These are phyloP conservation scores for Upupa epops DNA, from an alignment of 2,113 vertebrate genomes.

Conservation along the genomic window DNA sequence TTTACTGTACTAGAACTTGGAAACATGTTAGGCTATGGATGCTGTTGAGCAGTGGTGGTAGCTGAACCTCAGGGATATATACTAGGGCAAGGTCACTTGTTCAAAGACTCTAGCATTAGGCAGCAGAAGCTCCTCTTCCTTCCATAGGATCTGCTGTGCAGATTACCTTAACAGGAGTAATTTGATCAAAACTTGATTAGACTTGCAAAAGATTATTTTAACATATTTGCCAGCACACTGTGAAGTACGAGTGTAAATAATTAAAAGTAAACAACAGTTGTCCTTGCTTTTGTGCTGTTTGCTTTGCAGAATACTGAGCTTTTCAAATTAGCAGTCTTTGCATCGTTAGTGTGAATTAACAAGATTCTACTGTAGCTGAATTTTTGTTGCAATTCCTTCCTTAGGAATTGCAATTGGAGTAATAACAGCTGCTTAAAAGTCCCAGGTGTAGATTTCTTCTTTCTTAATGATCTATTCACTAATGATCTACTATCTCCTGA, in stretches of 20 bases:
- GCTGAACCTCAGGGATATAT: accelerated
- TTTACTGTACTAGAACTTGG: neutral
- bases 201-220: constrained; percentile 43
- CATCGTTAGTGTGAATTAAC: constrained; percentile 42
- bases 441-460: constrained; percentile 31
- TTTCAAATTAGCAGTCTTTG: constrained; percentile 36
- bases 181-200: constrained; percentile 40
- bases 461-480: constrained; percentile 54
- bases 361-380: neutral
- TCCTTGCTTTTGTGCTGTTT: constrained; percentile 57
- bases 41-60: neutral
- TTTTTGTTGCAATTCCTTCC: neutral
- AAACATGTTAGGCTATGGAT: neutral
- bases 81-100: neutral
- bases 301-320: constrained; percentile 21
- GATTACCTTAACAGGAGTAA: neutral
- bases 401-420: constrained; percentile 29
- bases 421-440: constrained; percentile 54
- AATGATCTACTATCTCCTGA: constrained; percentile 45
- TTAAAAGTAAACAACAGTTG: constrained; percentile 51
- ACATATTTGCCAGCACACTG: constrained; percentile 18
- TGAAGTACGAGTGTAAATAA: constrained; percentile 44
- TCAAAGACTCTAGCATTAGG: neutral
- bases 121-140: neutral
- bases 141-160: neutral